Conservation (phyloP, 1,140 invertebrate genomes). For the Alviniconcha marisindica region DNA sequence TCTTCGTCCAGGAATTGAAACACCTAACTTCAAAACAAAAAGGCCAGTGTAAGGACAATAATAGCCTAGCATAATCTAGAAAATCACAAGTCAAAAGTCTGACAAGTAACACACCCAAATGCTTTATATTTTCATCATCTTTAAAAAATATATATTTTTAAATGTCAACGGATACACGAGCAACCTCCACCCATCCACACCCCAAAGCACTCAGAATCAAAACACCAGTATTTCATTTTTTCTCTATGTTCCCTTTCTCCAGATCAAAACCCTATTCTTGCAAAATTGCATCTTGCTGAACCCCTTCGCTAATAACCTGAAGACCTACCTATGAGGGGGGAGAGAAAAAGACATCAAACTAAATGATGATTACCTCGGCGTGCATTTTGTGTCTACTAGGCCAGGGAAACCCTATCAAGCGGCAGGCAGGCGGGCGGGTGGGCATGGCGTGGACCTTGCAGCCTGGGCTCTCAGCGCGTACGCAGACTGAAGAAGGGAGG, state of each 20-base stretch:
- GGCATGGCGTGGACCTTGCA: constrained; percentile 27
- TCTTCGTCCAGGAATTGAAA: constrained; percentile 29
- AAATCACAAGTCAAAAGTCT: no score
- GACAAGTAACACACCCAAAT: no score
- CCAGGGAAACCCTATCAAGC: constrained; percentile 35
- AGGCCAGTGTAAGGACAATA: not conserved
- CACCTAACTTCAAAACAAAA: constrained; percentile 35
- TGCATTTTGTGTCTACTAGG: constrained; percentile 37
- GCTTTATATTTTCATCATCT: no score
- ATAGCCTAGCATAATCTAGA: not conserved
- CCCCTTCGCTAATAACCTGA: no score
- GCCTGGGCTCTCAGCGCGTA: constrained; percentile 25
- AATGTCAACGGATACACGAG: no score
- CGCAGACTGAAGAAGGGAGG: not conserved
- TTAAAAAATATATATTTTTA: no score
- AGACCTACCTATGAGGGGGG: not conserved
- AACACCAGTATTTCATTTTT: no score
- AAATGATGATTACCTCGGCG: constrained; percentile 30
- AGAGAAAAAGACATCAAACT: constrained; percentile 25
- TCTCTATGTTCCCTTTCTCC: no score
- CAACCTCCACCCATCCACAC: no score
- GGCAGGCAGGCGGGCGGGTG: constrained; percentile 21
- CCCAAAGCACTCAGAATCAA: no score
- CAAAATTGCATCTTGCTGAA: no score
- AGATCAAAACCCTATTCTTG: no score